These are phyloP conservation scores for Antedon mediterranea DNA, from an alignment of 53 echinoderm and acorn worm genomes.

Conservation along the genomic window DNA sequence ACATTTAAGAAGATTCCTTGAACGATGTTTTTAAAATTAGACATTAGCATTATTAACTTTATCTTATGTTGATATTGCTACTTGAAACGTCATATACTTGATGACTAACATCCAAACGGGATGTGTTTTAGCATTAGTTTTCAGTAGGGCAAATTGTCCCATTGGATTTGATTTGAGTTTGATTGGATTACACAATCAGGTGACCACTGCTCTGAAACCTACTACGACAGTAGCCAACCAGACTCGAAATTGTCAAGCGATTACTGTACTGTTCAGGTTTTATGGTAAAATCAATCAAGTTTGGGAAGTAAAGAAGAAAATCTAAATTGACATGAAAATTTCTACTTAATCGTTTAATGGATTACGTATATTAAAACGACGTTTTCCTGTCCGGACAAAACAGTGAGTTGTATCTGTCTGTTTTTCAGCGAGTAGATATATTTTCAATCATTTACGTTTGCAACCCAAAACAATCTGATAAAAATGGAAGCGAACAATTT, in stretches of 20 bases:
- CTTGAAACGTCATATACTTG: neutral
- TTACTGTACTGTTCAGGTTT: too few species aligned
- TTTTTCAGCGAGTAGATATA: too few species aligned
- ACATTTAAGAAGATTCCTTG: too few species aligned
- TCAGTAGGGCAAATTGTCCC: neutral
- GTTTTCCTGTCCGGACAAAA: too few species aligned
- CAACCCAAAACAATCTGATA: neutral
- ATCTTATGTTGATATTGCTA: neutral
- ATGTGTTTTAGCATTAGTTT: neutral
- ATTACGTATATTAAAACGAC: too few species aligned
- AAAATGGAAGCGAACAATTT: neutral
- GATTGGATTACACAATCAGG: neutral
- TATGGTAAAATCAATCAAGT: too few species aligned
- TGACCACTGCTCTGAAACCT: neutral
- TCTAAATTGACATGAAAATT: too few species aligned
- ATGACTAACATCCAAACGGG: conserved; percentile 1
- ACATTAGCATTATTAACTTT: too few species aligned
- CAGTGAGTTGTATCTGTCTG: too few species aligned
- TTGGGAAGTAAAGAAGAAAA: too few species aligned
- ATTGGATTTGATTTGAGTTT: neutral
- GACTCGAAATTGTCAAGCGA: neutral
- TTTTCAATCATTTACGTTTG: neutral
- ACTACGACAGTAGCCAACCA: neutral
- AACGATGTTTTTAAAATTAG: too few species aligned
- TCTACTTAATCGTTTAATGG: too few species aligned